Percentiles rank a stretch among this genome's conserved stretches.
Evolutionary conservation across 2,888 invertebrate species (phyloP).

Genomic region (Sepioteuthis lessoniana): DNA sequence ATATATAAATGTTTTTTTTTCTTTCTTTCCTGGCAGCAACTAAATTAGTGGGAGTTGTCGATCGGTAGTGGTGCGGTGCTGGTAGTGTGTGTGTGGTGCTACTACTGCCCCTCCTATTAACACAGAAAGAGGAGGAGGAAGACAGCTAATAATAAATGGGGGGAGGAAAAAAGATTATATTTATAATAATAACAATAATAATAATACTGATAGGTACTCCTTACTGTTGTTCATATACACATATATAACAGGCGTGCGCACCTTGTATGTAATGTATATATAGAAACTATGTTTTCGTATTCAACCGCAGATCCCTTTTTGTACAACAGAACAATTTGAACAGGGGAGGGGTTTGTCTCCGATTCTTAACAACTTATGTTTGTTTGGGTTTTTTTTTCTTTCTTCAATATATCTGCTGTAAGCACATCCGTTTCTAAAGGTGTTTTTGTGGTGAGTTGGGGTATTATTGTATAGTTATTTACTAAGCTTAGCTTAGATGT

Average conservation of each 20-base stretch:
- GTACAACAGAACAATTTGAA: slow-evolving; percentile 14
- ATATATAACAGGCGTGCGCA: not conserved
- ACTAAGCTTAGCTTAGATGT: too few species aligned
- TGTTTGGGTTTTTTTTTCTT: too few species aligned
- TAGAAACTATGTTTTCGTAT: not conserved
- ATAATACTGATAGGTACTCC: not conserved
- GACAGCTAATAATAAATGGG: not conserved
- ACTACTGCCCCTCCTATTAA: not conserved
- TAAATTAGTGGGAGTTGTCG: slow-evolving; percentile 24
- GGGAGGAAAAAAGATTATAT: not conserved
- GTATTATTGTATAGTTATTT: too few species aligned
- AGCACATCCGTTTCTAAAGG: not conserved
- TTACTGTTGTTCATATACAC: not conserved
- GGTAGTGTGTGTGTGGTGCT: slow-evolving; percentile 35
- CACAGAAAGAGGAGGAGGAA: not conserved
- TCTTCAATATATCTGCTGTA: not conserved
- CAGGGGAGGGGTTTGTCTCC: too few species aligned
- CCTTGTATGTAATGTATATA: slow-evolving; percentile 1
- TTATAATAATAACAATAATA: not conserved
- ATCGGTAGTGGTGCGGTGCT: slow-evolving; percentile 39
- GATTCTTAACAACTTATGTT: not conserved
- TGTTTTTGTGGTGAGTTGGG: not conserved
- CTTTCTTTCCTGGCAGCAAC: not conserved
- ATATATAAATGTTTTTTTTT: not conserved
- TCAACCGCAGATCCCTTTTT: not conserved